Conservation (phyloP, 2,113 vertebrate genomes). For the Ceyx melanurus region DNA sequence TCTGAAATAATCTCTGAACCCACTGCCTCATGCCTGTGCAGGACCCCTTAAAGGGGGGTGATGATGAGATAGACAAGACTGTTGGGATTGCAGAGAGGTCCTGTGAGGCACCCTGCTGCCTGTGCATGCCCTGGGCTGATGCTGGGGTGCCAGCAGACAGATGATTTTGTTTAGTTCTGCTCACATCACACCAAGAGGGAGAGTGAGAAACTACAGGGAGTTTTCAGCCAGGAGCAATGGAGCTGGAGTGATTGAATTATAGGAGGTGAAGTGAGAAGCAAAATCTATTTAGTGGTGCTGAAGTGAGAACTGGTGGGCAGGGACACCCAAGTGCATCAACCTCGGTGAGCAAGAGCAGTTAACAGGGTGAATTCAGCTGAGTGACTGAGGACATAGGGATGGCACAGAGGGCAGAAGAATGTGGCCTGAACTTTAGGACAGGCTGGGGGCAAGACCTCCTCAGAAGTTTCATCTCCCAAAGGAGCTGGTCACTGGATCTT, state of each 20-base stretch:
- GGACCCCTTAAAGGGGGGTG: not conserved
- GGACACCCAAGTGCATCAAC: not conserved
- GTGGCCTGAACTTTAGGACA: not conserved
- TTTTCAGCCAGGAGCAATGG: not conserved
- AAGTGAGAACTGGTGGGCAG: not conserved
- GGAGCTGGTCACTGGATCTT: not conserved
- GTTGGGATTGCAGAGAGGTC: not conserved
- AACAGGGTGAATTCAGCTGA: not conserved
- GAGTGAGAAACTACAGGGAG: not conserved
- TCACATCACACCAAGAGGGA: not conserved
- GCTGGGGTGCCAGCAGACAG: not conserved
- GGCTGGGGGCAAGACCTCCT: not conserved
- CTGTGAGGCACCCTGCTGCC: not conserved
- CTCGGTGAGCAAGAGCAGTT: not conserved
- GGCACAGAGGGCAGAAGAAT: not conserved
- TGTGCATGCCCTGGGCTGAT: accelerated
- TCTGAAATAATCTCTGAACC: not conserved
- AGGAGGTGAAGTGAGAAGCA: not conserved
- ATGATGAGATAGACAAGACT: not conserved
- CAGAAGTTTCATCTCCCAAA: not conserved
- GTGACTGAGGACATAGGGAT: not conserved
- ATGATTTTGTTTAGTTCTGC: not conserved
- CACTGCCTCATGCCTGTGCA: not conserved
- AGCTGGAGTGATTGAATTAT: not conserved
- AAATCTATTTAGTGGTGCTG: not conserved